These are phyloP conservation scores for Pangasianodon hypophthalmus DNA, from an alignment of 2,113 vertebrate species.

Conservation along the genomic window DNA sequence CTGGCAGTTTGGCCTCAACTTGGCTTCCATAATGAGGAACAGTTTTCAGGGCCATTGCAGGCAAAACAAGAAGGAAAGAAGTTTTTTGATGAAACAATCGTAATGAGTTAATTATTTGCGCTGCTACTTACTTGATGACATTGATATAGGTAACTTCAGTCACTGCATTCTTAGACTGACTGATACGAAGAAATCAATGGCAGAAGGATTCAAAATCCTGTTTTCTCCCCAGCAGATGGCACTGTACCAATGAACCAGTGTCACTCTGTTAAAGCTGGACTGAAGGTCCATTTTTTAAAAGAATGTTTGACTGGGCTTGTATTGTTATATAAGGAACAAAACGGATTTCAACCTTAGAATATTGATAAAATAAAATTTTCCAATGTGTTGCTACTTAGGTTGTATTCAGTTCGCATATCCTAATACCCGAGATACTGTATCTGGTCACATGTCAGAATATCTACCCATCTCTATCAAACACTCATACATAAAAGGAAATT, in stretches of 20 bases:
- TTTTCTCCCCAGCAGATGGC: constrained; percentile 29
- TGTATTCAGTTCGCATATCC: not conserved
- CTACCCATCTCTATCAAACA: not conserved
- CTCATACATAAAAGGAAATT: not conserved
- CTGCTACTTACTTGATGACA: not conserved
- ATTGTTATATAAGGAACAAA: not conserved
- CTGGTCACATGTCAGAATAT: not conserved
- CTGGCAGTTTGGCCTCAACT: not conserved
- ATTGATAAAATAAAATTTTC: too few species aligned
- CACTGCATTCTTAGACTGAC: not conserved
- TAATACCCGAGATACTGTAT: not conserved
- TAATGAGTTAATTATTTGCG: not conserved
- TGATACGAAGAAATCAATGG: not conserved
- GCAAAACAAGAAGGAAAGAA: not conserved
- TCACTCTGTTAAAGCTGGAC: not conserved
- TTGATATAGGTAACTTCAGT: not conserved
- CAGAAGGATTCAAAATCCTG: not conserved
- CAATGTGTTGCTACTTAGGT: not conserved
- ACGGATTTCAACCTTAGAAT: not conserved
- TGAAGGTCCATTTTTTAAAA: not conserved
- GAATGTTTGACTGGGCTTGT: not conserved
- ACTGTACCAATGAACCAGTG: constrained; percentile 12
- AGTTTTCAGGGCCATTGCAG: not conserved
- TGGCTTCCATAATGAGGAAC: not conserved
- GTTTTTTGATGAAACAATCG: not conserved